Percentiles rank a stretch among this genome's conserved stretches.
phyloP scores from a whole-genome alignment of 1,140 invertebrate species.

The Gyrodactylus bullatarudis region DNA sequence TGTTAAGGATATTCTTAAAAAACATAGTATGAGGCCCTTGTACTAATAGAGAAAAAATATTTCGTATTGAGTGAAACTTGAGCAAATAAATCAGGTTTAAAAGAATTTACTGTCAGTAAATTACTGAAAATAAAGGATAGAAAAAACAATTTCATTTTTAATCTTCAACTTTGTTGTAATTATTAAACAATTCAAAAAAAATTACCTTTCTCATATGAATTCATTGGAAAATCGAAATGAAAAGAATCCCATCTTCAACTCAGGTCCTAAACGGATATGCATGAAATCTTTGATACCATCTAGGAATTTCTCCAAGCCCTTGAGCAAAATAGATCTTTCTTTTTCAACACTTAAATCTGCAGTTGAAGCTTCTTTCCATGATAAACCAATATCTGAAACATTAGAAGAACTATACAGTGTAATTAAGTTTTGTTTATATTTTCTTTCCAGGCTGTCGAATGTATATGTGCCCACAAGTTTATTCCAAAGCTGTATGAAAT shows the following conservation, averaged over 20 bases:
- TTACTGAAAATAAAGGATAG: no score
- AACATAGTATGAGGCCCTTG: no score
- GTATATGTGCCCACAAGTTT: neutral
- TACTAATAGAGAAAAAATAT: no score
- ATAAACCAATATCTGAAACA: neutral
- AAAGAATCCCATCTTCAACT: neutral
- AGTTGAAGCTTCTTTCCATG: neutral
- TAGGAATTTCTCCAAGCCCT: neutral
- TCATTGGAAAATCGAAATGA: no score
- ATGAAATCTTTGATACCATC: neutral
- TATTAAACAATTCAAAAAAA: no score
- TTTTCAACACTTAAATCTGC: neutral
- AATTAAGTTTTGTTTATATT: neutral
- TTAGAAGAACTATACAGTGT: neutral
- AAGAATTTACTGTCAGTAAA: no score
- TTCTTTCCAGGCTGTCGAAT: neutral
- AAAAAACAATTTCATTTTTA: no score
- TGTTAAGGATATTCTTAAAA: no score
- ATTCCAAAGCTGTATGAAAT: neutral
- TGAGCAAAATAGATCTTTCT: neutral
- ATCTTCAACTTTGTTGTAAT: no score
- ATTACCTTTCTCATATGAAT: no score
- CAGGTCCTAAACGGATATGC: neutral
- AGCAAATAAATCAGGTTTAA: no score
- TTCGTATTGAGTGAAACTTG: no score